These are phyloP conservation scores for Crotalus horridus DNA, from an alignment of 2,113 vertebrate species.

Conservation along the genomic window DNA sequence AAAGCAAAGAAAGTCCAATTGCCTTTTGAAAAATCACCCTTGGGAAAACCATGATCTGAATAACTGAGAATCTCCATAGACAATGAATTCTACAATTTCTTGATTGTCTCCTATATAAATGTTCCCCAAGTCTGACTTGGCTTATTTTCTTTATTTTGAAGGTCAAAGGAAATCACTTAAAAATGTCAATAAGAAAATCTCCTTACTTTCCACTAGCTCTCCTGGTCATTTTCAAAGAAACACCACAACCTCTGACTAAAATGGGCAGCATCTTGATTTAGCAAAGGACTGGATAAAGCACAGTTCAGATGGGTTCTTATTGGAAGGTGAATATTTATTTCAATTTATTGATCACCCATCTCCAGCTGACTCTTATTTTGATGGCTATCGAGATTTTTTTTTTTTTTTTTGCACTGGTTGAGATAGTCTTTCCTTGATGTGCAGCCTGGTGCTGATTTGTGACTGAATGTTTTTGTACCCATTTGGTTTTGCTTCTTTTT, in stretches of 20 bases:
- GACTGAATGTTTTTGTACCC: not conserved
- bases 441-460: not conserved
- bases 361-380: not conserved
- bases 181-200: not conserved
- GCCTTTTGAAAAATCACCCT: not conserved
- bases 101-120: not conserved
- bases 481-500: not conserved
- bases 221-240: not conserved
- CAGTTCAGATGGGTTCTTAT: not conserved
- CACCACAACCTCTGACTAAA: not conserved
- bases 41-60: not conserved
- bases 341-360: not conserved
- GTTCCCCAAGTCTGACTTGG: not conserved
- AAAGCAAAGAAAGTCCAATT: not conserved
- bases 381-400: not conserved
- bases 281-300: not conserved
- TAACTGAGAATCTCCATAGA: not conserved
- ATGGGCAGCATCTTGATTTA: not conserved
- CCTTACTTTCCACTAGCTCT: constrained; percentile 7
- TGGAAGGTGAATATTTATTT: not conserved
- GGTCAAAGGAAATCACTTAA: not conserved
- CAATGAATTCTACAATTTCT: not conserved
- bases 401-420: not conserved
- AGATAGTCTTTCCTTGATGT: not conserved
- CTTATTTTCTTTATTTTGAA: not conserved